Evolutionary conservation across 2,888 invertebrate species (phyloP), one percentile per base, ranked within the genome.

Genomic region (Seladonia tumulorum): DNA sequence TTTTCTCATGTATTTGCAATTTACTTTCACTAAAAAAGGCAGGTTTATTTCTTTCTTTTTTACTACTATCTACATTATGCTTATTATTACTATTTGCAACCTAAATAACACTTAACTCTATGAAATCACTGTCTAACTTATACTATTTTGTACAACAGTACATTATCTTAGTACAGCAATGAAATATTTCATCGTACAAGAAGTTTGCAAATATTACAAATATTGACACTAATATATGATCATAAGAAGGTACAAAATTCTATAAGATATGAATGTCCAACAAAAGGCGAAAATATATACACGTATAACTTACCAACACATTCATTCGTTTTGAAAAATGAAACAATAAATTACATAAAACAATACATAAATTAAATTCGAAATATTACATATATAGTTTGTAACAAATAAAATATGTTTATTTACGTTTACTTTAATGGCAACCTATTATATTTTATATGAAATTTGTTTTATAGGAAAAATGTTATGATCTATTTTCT

Each of bases 261-360:
- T 45, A 22, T 0, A 35, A 22, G 45, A 75, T 76, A 68, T 73
- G 12, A 74, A 72, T 5, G 5, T 10, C 53, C 25, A 57, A 53
- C 25, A 47, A 53, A 12, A 16, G 29, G 4, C 1, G 5, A 22
- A 16, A 39, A 35, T 45, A 60, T 12, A 25, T 16, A 18, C 3
- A 57, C 0, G 3, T 81, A 72, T 42, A 45, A 84, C 85, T 86
- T 78, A 86, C 85, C 84, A 49, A 63, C n/a, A 45, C 7, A 10
- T 39, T 72, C n/a, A 29, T 80, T 84, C 57, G 57, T 71, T 75
- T 86, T 84, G 71, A 22, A 85, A 84, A 86, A 76, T 77, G n/a
- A 81, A 53, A 53, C 53, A 83, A 79, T 66, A 73, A 45, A 78
- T 35, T 45, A 47, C 42, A 68, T 70, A 22, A 18, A 16, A 22